phyloP scores from a whole-genome alignment of 1,140 invertebrate species.

The Drosophila bifasciata region DNA sequence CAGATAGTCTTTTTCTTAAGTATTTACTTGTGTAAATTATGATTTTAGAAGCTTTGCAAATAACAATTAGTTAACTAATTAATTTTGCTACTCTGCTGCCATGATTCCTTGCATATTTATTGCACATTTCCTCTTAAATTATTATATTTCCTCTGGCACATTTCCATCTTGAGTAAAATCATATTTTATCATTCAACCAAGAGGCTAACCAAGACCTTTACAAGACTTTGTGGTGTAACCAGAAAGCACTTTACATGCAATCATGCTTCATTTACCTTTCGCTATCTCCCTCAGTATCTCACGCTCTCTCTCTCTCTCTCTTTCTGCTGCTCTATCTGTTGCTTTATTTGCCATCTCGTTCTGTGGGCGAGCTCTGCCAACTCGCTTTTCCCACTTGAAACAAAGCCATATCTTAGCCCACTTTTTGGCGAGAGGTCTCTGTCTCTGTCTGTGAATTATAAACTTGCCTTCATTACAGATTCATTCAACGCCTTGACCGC shows the following conservation, averaged over 20 bases:
- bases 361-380: too few species aligned
- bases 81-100: too few species aligned
- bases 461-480: constrained; percentile 56
- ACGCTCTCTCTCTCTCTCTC: too few species aligned
- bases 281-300: too few species aligned
- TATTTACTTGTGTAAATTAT: too few species aligned
- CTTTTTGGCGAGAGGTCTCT: constrained; percentile 18
- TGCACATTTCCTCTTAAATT: not conserved
- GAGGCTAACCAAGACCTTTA: constrained; percentile 19
- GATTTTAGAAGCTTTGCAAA: too few species aligned
- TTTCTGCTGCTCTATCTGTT: not conserved
- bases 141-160: not conserved
- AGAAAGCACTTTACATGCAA: constrained; percentile 15
- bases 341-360: constrained; percentile 7
- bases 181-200: constrained; percentile 18
- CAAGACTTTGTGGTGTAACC: constrained; percentile 29
- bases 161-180: not conserved
- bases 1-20: too few species aligned
- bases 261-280: not conserved
- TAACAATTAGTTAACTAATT: too few species aligned
- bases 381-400: constrained; percentile 1
- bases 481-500: constrained; percentile 63
- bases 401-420: constrained; percentile 22
- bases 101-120: not conserved
- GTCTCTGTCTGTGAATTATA: constrained; percentile 58